phyloP scores from a whole-genome alignment of 2,888 invertebrate genomes.

The Hoplodrina ambigua region DNA sequence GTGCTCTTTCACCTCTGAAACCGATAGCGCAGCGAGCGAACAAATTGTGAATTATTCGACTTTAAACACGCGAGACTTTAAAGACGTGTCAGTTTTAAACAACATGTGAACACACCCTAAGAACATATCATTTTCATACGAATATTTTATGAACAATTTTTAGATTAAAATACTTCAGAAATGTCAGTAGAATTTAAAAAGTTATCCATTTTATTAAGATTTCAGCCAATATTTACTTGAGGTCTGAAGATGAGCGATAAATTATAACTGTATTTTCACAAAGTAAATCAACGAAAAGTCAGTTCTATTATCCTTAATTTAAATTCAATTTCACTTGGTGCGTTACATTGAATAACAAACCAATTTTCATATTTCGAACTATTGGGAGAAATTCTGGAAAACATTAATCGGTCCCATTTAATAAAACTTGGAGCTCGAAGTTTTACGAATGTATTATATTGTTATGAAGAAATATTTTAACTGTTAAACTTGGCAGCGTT shows the following conservation, averaged over 20 bases:
- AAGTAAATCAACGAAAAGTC: constrained; percentile 11
- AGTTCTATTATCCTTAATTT: constrained; percentile 21
- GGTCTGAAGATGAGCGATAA: constrained; percentile 10
- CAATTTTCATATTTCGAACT: constrained; percentile 49
- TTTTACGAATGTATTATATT: constrained; percentile 72
- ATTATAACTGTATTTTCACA: neutral
- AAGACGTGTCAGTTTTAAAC: neutral
- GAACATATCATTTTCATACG: constrained; percentile 67
- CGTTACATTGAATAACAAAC: constrained; percentile 29
- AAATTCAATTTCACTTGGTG: constrained; percentile 23
- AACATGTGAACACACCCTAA: constrained; percentile 58
- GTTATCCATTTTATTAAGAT: constrained; percentile 15
- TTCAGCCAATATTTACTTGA: constrained; percentile 26
- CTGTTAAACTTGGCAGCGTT: constrained; percentile 74
- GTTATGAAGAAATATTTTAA: constrained; percentile 55
- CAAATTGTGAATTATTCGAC: neutral
- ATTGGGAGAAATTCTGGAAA: constrained; percentile 59
- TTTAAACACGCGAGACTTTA: neutral
- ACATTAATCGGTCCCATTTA: constrained; percentile 67
- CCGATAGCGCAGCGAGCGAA: neutral
- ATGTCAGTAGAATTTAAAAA: constrained; percentile 10
- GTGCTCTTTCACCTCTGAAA: neutral
- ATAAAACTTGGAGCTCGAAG: constrained; percentile 69
- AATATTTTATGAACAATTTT: constrained; percentile 62
- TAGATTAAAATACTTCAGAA: constrained; percentile 39